Evolutionary conservation across 2,888 invertebrate species (phyloP), one percentile per base, ranked within the genome.

Genomic region (Mechanitis messenoides): DNA sequence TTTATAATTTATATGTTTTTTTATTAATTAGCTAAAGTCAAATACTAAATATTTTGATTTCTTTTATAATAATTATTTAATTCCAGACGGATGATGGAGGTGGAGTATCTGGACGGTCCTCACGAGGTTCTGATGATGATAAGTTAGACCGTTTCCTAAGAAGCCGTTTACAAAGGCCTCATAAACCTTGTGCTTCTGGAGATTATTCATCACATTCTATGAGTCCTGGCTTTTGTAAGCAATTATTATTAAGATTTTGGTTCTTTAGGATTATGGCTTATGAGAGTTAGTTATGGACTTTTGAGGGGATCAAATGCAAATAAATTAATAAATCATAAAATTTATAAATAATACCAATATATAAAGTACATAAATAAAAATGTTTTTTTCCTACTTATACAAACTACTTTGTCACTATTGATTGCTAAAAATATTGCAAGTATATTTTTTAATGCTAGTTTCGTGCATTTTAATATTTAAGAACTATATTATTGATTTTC

Each of bases 71-170:
- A 2, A 1, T 9, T 50, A n/a, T 58, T 53, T 35, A 20, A 47
- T 56, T 81, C 54, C 80, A 95, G 94, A 95, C 95, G 71, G 95
- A 95, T 60, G 90, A 89, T 69, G 87, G 88, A 6, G 87, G 89
- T 66, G 87, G 88, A 68, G 69, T 80, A 33, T 85, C 89, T 53
- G 88, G 87, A 0, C 77, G 87, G 0, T 87, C 87, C 67, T 92
- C 83, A 67, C 85, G 83, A 82, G 92, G 90, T 72, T 92, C 86
- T 72, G 93, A 88, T 73, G 93, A 90, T 75, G 93, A 90, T 78
- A 92, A 89, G 80, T 83, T 89, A 74, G 93, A 87, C 79, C 91
- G 87, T 74, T 92, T 81, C 77, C 84, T 85, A 55, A 82, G 90
- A 33, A 86, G 81, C 68, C 86, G 91, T 35, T 74, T 90, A 31